Base-by-base conservation (phyloP, 1,140 invertebrate species). In the Conus ventricosus region DNA sequence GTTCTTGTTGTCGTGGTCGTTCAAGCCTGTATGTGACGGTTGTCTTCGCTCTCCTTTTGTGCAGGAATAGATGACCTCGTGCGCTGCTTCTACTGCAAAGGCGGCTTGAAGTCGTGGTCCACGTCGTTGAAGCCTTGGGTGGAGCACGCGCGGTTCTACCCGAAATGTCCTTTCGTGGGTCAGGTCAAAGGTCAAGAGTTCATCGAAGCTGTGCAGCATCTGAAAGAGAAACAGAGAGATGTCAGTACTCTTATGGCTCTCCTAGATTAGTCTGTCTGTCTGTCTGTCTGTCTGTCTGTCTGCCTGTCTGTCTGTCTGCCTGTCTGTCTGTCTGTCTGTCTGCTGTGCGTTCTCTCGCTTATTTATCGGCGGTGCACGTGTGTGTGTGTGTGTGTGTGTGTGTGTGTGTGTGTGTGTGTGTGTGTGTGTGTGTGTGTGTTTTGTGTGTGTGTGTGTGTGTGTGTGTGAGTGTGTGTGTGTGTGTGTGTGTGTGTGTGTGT, bases 41-140 rank as follows among this genome's bases (percentile, higher is more conserved):
- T 39, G 39, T 39, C 39, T 3, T 39, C 39, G 39, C 39, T 39
- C 39, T 39, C 39, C 39, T 75, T n/a, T 17, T 75, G 0, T 84
- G 97, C 96, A 11, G 97, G 97, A 53, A 94, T 95, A 89, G 96
- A 95, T 83, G 97, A 97, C 92, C 95, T 97, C 93, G 97, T 98
- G 0, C 96, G 97, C 89, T 99, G 98, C 95, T 97, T 97, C 15
- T 98, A 97, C 96, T 98, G 97, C 94, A 96, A 96, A 91, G 97
- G 97, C 85, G 95, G 97, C 60, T 96, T 97, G 91, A 96, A 95
- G 90, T 96, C 96, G 91, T 99, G 97, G 98, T 96, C 96, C 94
- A 93, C 92, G 89, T 97, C 96, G 88, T 97, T 97, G 95, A 96
- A 96, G 92, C 98, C 98, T 10, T 96, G 97, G 90, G 95, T 95